Conservation (phyloP, 1,140 invertebrate genomes). For the Neodiprion fabricii region DNA sequence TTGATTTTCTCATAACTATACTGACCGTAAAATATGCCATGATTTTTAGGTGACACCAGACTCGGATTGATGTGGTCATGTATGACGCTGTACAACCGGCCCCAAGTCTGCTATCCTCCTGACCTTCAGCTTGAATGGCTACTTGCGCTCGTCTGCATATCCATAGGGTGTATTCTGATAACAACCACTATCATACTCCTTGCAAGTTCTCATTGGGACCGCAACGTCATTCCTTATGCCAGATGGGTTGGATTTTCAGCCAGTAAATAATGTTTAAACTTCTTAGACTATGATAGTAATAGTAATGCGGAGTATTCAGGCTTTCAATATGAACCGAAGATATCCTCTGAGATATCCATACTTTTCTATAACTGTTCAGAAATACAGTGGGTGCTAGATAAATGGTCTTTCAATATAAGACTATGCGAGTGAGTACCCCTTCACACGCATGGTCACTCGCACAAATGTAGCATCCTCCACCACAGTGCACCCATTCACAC, state of each 20-base stretch:
- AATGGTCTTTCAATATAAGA: too few relatives aligned
- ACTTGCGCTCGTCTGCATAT: slow-evolving; percentile 88
- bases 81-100: slow-evolving; percentile 88
- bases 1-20: not conserved
- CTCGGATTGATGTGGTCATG: slow-evolving; percentile 94
- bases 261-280: slow-evolving; percentile 68
- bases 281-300: slow-evolving; percentile 9
- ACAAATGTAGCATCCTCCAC: too few relatives aligned
- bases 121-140: slow-evolving; percentile 90
- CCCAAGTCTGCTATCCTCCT: slow-evolving; percentile 87
- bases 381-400: too few relatives aligned
- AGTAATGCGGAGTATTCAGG: not conserved
- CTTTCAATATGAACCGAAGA: not conserved
- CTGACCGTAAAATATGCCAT: not conserved
- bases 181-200: slow-evolving; percentile 89
- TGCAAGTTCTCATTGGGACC: slow-evolving; percentile 88
- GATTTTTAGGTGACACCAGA: slow-evolving; percentile 77
- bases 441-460: too few relatives aligned
- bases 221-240: slow-evolving; percentile 89
- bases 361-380: slow-evolving; percentile 1
- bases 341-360: slow-evolving; percentile 7
- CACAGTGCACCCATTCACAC: too few relatives aligned
- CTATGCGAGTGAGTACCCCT: too few relatives aligned
- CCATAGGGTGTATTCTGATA: slow-evolving; percentile 91
- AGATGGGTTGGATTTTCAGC: slow-evolving; percentile 95